These are phyloP conservation scores for Antennarius striatus DNA, from an alignment of 2,113 vertebrate species.

Conservation along the genomic window DNA sequence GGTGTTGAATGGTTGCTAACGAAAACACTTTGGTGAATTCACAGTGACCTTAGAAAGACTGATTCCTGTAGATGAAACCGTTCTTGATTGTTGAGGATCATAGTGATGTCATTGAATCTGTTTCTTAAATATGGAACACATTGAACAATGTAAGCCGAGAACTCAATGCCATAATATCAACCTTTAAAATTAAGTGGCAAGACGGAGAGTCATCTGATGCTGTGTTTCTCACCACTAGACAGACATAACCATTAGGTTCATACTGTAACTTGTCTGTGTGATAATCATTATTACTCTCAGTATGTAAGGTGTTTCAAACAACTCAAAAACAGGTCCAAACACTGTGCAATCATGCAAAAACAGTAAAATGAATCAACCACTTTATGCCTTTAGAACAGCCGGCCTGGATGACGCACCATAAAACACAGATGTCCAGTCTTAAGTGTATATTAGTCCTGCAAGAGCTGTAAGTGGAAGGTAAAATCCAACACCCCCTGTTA, in stretches of 20 bases:
- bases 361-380: neutral
- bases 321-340: neutral
- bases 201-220: too few relatives aligned
- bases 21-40: neutral
- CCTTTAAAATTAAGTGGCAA: too few relatives aligned
- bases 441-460: neutral
- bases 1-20: slow-evolving; percentile 35
- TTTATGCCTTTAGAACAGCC: neutral
- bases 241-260: too few relatives aligned
- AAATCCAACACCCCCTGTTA: neutral
- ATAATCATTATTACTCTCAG: too few relatives aligned
- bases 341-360: neutral
- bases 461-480: neutral
- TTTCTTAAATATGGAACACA: slow-evolving; percentile 3
- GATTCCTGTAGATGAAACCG: slow-evolving; percentile 21
- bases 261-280: too few relatives aligned
- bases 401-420: neutral
- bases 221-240: too few relatives aligned
- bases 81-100: neutral
- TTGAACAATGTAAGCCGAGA: neutral
- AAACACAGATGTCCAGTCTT: neutral
- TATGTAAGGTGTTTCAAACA: neutral
- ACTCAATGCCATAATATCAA: too few relatives aligned
- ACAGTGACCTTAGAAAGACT: slow-evolving; percentile 5
- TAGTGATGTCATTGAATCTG: neutral